Base-by-base conservation (phyloP, 2,113 vertebrate species). In the Heterochromis multidens region DNA sequence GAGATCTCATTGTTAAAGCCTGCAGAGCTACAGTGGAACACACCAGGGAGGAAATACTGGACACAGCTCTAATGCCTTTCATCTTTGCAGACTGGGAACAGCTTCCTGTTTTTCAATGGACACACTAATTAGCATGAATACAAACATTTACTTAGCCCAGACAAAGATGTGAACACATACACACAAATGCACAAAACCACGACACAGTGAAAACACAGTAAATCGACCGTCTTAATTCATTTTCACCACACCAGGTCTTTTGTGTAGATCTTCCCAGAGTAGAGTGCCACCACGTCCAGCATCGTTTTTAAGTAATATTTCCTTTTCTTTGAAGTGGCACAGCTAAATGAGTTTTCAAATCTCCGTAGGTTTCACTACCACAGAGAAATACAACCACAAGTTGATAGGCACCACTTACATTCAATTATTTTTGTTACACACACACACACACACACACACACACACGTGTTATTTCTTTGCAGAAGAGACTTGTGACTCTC, bases 351-450 rank as follows among this genome's bases (percentile, higher is more conserved):
- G 72, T 85, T 93, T 87, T 84, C 40, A 82, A 94, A 90, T 88
- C 89, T 83, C 90, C 4, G 27, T 86, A 90, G 90, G 87, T 85
- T 90, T 92, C 82, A 80, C 57, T 81, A 58, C 86, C 83, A 79
- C 58, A 77, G 90, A 92, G 83, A 89, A 93, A 90, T 82, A 80
- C n/a, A 40, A 84, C 85, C 85, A 67, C 80, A 86, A 74, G 83
- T 81, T 88, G 87, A 94, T 89, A 90, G 87, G 89, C 82, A 89
- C 85, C 84, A 91, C 90, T 93, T 92, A 89, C 88, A 93, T 94
- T 92, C 86, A 94, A 92, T 93, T 93, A 92, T 91, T 86, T 89
- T 83, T 87, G 81, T 87, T 85, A 56, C 74, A 54, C 83, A 83
- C 87, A n/a, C 60, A 65, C 35, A 60, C 62, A 67, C 62, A 25